Base-by-base conservation (phyloP, 2,888 invertebrate genomes). In the Teleiodes luculella region DNA sequence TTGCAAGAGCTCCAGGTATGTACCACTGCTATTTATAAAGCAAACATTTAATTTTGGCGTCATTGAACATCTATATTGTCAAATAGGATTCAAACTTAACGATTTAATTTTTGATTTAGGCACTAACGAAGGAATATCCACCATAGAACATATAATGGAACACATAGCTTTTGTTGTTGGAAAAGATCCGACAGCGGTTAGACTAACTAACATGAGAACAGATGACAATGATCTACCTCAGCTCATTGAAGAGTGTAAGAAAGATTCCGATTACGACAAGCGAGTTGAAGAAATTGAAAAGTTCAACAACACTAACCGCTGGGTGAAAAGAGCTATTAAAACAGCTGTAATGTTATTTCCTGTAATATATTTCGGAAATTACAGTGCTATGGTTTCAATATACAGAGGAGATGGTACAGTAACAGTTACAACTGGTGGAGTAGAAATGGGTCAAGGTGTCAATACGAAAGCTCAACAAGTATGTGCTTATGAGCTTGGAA, bases 401-500 rank as follows among this genome's bases (percentile, higher is more conserved):
- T 95, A 93, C 66, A 91, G 92, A 56, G 88, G 91, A 0, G 94
- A 95, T 73, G 94, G 93, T 0, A 92, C 92, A 1, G 94, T 96
- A 0, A 91, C 93, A 0, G 82, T 96, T 0, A 83, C 92, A 0
- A 94, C 94, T 53, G 94, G 93, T 4, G 94, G 94, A 0, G 85
- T 93, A 46, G 94, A 94, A 80, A 92, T 93, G 83, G 96, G 96
- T 0, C 96, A 96, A 87, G 96, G 96, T 0, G 89, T 95, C 35
- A 94, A 95, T 61, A 95, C 95, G 0, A 96, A 95, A 90, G 93
- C 90, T 0, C 92, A 93, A 2, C 95, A 95, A 88, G 94, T 95
- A 0, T 94, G 92, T 53, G 96, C 96, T 0, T 91, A 94, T 65
- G 91, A 91, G 30, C 75, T 97, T 13, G 93, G 93, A 0, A 92